Percentiles rank a stretch among this genome's conserved stretches.
Conservation (phyloP, 2,888 invertebrate species). For the Sesia bembeciformis region DNA sequence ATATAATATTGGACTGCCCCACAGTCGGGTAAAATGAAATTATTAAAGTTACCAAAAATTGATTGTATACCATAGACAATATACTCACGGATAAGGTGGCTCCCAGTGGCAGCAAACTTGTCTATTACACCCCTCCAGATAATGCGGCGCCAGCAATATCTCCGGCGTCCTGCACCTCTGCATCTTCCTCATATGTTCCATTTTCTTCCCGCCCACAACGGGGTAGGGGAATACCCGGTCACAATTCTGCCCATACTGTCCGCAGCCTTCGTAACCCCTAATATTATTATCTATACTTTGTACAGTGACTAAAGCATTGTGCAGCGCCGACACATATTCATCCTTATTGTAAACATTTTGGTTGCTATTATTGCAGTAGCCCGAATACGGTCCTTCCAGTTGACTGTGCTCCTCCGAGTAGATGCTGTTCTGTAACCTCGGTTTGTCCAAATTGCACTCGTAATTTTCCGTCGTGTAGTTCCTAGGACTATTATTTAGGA, state of each 20-base stretch:
- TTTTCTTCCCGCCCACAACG: slow-evolving; percentile 65
- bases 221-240: slow-evolving; percentile 61
- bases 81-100: slow-evolving; percentile 46
- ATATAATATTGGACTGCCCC: no score
- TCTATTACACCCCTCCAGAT: slow-evolving; percentile 67
- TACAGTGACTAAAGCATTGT: slow-evolving; percentile 37
- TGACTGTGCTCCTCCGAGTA: slow-evolving; percentile 44
- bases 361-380: slow-evolving; percentile 36
- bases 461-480: slow-evolving; percentile 41
- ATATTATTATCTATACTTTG: slow-evolving; percentile 48
- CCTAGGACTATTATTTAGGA: slow-evolving; percentile 48
- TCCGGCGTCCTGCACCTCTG: slow-evolving; percentile 83
- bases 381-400: slow-evolving; percentile 34
- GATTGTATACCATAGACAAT: not conserved
- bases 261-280: slow-evolving; percentile 34
- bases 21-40: no score
- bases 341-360: slow-evolving; percentile 37
- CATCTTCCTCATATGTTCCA: slow-evolving; percentile 45
- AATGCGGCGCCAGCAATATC: slow-evolving; percentile 84
- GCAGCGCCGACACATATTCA: slow-evolving; percentile 41
- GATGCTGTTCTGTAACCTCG: slow-evolving; percentile 35
- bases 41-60: no score
- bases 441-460: slow-evolving; percentile 29
- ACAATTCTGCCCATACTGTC: slow-evolving; percentile 44
- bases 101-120: slow-evolving; percentile 68